A percentile compares a stretch with the other conserved stretches of the same genome.
Conservation (phyloP, 92 coral and sea anemone genomes). For the Zoanthus solanderi region DNA sequence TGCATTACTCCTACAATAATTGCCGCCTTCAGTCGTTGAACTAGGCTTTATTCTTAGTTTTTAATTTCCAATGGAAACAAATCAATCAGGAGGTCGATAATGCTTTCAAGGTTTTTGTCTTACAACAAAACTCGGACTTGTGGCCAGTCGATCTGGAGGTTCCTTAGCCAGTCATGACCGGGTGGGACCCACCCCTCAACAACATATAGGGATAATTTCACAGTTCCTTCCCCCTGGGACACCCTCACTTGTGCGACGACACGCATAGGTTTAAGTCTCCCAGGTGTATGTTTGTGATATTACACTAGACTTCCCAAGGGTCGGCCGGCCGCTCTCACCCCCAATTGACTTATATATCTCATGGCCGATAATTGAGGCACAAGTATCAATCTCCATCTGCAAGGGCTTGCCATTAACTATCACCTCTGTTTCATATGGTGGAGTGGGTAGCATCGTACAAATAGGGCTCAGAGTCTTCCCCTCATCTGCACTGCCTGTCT, state of each 20-base stretch:
- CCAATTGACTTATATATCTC: conserved; percentile 21
- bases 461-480: too few species aligned
- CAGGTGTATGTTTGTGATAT: conserved; percentile 62
- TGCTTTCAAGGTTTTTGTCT: conserved; percentile 46
- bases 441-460: too few species aligned
- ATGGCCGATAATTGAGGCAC: conserved; percentile 44
- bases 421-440: neutral
- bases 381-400: neutral
- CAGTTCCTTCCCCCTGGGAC: conserved; percentile 24
- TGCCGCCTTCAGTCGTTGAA: too few species aligned
- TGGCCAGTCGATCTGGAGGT: conserved; percentile 48
- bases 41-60: too few species aligned
- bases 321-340: neutral
- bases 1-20: too few species aligned
- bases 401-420: neutral
- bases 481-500: too few species aligned
- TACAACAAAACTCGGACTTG: neutral
- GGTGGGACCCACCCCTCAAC: conserved; percentile 58
- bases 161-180: conserved; percentile 57
- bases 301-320: conserved; percentile 10
- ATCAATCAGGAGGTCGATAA: conserved; percentile 14
- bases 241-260: conserved; percentile 44
- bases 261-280: conserved; percentile 60
- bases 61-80: neutral
- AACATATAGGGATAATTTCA: conserved; percentile 47